Conservation (phyloP, 2,888 invertebrate genomes). For the Ichneumoninae sp. region DNA sequence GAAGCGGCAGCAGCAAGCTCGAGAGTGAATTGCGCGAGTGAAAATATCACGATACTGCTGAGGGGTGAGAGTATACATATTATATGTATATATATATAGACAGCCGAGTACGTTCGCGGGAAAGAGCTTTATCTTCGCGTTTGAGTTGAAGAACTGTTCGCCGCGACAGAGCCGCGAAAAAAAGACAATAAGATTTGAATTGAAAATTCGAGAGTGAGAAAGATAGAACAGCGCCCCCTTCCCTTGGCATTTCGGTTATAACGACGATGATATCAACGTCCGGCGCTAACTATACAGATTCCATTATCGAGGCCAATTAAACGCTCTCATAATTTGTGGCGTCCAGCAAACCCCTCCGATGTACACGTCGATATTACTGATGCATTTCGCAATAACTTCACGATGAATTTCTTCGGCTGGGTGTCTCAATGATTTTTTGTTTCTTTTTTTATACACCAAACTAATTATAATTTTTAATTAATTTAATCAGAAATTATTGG, state of each 20-base stretch:
- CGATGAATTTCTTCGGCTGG: neutral
- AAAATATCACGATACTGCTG: conserved; percentile 25
- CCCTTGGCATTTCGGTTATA: neutral
- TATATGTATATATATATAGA: neutral
- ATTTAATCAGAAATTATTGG: neutral
- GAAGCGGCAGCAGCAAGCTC: neutral
- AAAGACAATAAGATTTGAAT: conserved; percentile 26
- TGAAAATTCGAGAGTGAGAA: conserved; percentile 1
- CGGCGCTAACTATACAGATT: conserved; percentile 52
- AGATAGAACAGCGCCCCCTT: neutral
- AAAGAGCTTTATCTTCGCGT: conserved; percentile 16
- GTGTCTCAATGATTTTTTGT: neutral
- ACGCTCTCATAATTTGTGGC: conserved; percentile 59
- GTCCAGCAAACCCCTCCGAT: conserved; percentile 55
- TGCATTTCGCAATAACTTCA: conserved; percentile 15
- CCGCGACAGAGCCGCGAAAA: neutral
- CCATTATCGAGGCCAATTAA: conserved; percentile 63
- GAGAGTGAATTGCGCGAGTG: conserved; percentile 20
- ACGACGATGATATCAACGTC: conserved; percentile 51
- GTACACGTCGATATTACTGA: neutral
- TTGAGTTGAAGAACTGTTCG: neutral
- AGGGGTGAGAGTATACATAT: too few species aligned
- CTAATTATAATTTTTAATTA: neutral
- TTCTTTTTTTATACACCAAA: neutral
- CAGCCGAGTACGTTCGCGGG: neutral